phyloP scores from a whole-genome alignment of 2,888 invertebrate species.

The Heteromyza rotundicornis region DNA sequence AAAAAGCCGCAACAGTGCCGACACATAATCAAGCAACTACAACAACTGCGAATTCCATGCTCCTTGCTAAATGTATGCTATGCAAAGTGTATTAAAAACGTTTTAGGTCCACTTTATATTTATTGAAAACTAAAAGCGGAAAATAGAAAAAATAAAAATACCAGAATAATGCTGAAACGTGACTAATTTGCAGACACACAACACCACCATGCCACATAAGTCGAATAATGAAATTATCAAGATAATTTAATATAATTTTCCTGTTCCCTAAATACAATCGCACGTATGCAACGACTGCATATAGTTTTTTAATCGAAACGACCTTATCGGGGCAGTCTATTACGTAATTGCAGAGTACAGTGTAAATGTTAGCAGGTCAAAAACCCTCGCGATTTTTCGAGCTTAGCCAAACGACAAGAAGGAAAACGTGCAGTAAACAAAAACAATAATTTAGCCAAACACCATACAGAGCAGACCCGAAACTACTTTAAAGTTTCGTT shows the following conservation, averaged over 20 bases:
- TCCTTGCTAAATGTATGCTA: not conserved
- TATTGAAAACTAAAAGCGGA: not conserved
- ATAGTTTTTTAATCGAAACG: slow-evolving; percentile 5
- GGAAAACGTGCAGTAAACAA: slow-evolving; percentile 17
- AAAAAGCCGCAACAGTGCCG: too few species aligned
- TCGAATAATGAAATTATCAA: slow-evolving; percentile 1
- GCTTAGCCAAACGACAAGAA: not conserved
- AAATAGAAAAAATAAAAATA: not conserved
- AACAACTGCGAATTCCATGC: not conserved
- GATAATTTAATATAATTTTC: slow-evolving; percentile 14
- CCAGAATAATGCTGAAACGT: slow-evolving; percentile 3
- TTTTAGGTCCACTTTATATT: not conserved
- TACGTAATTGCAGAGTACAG: slow-evolving; percentile 31
- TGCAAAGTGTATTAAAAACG: not conserved
- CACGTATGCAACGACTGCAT: too few species aligned
- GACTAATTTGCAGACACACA: slow-evolving; percentile 1
- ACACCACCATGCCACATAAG: not conserved
- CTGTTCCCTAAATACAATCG: too few species aligned
- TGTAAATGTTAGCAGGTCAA: slow-evolving; percentile 31
- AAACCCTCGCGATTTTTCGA: slow-evolving; percentile 16
- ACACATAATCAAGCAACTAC: too few species aligned
- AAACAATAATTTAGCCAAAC: slow-evolving; percentile 25
- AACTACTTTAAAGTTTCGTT: not conserved
- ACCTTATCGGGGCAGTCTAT: slow-evolving; percentile 16
- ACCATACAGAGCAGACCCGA: slow-evolving; percentile 6